Evolutionary conservation across 2,888 invertebrate species (phyloP).

Genomic region (Gibbula magus): DNA sequence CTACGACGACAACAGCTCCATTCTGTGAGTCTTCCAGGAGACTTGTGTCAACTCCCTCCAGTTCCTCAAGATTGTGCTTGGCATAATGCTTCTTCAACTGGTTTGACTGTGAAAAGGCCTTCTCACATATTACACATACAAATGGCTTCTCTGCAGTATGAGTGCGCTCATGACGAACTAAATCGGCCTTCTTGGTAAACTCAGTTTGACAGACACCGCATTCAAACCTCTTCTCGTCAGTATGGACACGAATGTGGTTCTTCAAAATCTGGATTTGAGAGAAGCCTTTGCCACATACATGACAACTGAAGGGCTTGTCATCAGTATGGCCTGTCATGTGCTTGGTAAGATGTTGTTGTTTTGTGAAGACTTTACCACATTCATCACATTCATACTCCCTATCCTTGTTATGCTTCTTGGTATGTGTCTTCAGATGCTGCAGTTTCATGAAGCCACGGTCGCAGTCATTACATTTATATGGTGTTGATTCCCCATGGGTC

Average conservation of each 20-base stretch:
- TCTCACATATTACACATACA: constrained; percentile 13
- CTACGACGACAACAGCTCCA: not conserved
- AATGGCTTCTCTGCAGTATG: constrained; percentile 4
- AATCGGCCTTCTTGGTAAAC: constrained; percentile 9
- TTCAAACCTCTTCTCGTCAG: not conserved
- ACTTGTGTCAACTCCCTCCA: constrained; percentile 5
- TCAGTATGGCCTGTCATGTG: not conserved
- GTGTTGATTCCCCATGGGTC: constrained; percentile 8
- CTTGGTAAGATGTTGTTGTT: not conserved
- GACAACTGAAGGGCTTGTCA: not conserved
- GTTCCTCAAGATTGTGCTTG: constrained; percentile 9
- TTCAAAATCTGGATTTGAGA: not conserved
- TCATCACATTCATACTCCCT: not conserved
- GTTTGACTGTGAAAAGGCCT: not conserved
- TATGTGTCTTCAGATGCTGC: constrained; percentile 16
- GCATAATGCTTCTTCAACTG: constrained; percentile 14
- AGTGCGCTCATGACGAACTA: not conserved
- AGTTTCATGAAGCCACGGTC: constrained; percentile 7
- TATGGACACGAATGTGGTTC: not conserved
- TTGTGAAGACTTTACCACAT: not conserved
- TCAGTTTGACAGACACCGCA: not conserved
- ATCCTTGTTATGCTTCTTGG: constrained; percentile 5
- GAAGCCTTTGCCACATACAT: constrained; percentile 5
- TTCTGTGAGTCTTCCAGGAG: constrained; percentile 16
- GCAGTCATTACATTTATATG: not conserved